phyloP scores from a whole-genome alignment of 2,888 invertebrate species.

The Leucophenga maculata region DNA sequence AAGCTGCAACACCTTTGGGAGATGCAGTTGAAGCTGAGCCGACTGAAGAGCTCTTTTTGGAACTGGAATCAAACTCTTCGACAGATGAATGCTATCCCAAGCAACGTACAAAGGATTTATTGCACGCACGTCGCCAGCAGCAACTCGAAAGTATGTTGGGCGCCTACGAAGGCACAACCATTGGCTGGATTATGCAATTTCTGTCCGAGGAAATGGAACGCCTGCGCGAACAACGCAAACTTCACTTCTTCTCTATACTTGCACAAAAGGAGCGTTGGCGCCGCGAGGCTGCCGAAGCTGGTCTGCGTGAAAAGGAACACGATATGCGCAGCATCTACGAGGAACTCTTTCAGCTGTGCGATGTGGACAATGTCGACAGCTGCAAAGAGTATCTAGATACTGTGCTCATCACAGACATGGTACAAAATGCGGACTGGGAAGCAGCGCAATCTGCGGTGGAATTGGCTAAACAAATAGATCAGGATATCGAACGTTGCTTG shows the following conservation, averaged over 20 bases:
- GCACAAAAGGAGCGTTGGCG: slow-evolving; percentile 84
- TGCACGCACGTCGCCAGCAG: slow-evolving; percentile 63
- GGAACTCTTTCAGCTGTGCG: slow-evolving; percentile 82
- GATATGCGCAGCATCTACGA: slow-evolving; percentile 82
- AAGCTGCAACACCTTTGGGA: not conserved
- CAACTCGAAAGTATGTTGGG: slow-evolving; percentile 73
- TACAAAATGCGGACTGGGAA: slow-evolving; percentile 75
- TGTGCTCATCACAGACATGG: slow-evolving; percentile 77
- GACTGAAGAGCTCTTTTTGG: not conserved
- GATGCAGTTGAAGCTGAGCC: slow-evolving; percentile 31
- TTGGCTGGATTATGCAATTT: slow-evolving; percentile 82
- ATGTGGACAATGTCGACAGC: slow-evolving; percentile 72
- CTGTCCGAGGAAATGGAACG: slow-evolving; percentile 84
- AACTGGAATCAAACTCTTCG: not conserved
- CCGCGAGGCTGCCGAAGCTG: slow-evolving; percentile 86
- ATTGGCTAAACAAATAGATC: slow-evolving; percentile 76
- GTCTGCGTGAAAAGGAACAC: slow-evolving; percentile 83
- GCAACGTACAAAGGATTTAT: slow-evolving; percentile 27
- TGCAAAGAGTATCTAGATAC: slow-evolving; percentile 78
- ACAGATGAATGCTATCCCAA: not conserved
- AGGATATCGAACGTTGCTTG: slow-evolving; percentile 66
- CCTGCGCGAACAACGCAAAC: slow-evolving; percentile 83
- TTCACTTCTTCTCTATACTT: slow-evolving; percentile 84
- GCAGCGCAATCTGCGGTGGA: slow-evolving; percentile 74
- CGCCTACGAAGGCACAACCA: slow-evolving; percentile 81